A percentile compares a stretch with the other conserved stretches of the same genome.
These are phyloP conservation scores for Bombus fervidus DNA, from an alignment of 1,140 invertebrate species.

Conservation along the genomic window DNA sequence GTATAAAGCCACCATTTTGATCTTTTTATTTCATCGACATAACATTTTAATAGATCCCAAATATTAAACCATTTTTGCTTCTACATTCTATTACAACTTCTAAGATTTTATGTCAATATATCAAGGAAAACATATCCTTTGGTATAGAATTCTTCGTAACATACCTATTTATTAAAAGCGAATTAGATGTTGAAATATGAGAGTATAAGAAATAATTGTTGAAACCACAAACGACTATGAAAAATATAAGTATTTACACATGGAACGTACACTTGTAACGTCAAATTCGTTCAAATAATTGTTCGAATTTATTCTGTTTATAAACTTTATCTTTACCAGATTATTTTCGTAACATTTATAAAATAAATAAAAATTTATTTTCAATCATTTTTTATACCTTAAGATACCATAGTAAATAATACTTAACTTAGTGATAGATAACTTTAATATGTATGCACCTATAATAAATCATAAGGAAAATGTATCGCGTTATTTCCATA, in stretches of 20 bases:
- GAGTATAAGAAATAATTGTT: neutral
- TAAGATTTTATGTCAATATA: neutral
- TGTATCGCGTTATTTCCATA: too few relatives aligned
- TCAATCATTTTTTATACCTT: neutral
- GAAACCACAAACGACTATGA: slow-evolving; percentile 28
- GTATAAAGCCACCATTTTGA: too few relatives aligned
- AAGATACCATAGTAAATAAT: neutral
- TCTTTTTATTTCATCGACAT: too few relatives aligned
- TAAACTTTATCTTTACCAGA: neutral
- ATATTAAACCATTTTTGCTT: neutral
- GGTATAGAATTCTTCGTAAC: neutral
- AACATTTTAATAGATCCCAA: neutral
- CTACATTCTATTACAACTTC: neutral
- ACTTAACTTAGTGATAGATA: neutral
- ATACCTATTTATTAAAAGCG: neutral
- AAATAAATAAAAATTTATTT: neutral
- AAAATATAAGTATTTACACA: neutral
- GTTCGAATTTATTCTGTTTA: neutral
- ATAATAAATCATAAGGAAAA: too few relatives aligned
- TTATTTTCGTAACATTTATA: neutral
- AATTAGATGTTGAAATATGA: slow-evolving; percentile 9
- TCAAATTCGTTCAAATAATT: neutral
- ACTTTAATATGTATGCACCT: neutral
- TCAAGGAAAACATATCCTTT: neutral
- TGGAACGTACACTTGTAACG: neutral